Base-by-base conservation (phyloP, 2,888 invertebrate genomes). In the Apodemia duryi region DNA sequence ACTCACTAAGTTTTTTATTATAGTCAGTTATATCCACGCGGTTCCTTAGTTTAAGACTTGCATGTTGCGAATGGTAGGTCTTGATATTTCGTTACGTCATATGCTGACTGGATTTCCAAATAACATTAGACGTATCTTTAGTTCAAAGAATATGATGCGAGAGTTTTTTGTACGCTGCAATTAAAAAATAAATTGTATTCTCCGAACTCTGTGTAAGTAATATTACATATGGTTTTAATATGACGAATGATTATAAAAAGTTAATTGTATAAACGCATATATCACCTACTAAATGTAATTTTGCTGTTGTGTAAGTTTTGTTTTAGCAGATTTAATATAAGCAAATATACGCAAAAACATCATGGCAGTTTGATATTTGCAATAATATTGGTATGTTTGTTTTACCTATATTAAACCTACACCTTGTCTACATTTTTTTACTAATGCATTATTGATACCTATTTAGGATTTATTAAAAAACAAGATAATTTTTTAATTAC, bases 1-100 rank as follows among this genome's bases (percentile, higher is more conserved):
- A 79, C 88, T 88, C 76, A 85, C 88, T 84, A 86, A 89, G 82
- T 90, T 91, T 91, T 91, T 91, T 91, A 91, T 90, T 91, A 90
- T 90, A 88, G 80, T 83, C 84, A 76, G 84, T 85, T 88, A 83
- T 87, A 83, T 86, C 81, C 82, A 76, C 83, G 83, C 85, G 81
- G 87, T 88, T 49, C n/a, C 49, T 49, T 86, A 85, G 83, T 86
- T 86, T 82, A 84, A 86, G 80, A 75, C 81, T 80, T 73, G 79
- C 75, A 72, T 75, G 74, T 68, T 69, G 71, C 70, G 71, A 68
- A 67, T 66, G 67, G 73, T 69, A 69, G 70, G 73, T 83, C 84
- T 89, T 90, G 90, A 81, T 88, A 80, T 80, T 46, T 86, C 84
- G 71, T 80, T 79, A 77, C 72, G 76, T 80, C 76, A 75, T 62